These are phyloP conservation scores for Epirrhoe tristata DNA, from an alignment of 2,888 invertebrate species.

Conservation along the genomic window DNA sequence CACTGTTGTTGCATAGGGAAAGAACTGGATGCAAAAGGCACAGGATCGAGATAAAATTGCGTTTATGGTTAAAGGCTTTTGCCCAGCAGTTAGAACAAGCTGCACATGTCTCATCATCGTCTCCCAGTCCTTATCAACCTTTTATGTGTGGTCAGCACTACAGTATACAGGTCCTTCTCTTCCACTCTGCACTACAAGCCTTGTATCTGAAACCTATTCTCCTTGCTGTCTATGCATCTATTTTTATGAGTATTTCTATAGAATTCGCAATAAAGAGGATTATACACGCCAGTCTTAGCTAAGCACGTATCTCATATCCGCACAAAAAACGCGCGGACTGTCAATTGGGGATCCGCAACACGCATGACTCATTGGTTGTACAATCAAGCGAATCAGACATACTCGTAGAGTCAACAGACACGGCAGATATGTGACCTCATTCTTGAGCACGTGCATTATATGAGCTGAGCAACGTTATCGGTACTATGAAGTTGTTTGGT, in stretches of 20 bases:
- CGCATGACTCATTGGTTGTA: conserved; percentile 46
- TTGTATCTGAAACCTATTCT: background rate
- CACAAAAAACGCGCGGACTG: conserved; percentile 39
- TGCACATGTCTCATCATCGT: no score
- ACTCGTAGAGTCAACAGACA: conserved; percentile 33
- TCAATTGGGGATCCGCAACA: conserved; percentile 39
- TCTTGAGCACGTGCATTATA: conserved; percentile 16
- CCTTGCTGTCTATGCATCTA: background rate
- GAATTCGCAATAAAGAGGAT: background rate
- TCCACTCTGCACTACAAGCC: no score
- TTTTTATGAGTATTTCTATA: background rate
- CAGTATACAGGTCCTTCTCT: no score
- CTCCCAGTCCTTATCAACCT: no score
- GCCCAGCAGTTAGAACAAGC: no score
- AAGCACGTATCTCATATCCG: conserved; percentile 60
- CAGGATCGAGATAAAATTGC: no score
- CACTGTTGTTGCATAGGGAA: no score
- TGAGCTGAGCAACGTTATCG: conserved; percentile 8
- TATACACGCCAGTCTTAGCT: background rate
- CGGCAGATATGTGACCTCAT: conserved; percentile 33
- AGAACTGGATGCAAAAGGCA: no score
- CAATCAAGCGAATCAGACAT: conserved; percentile 34
- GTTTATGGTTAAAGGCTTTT: no score
- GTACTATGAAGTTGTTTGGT: background rate
- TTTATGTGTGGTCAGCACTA: no score